Base-by-base conservation (phyloP, 23 tunicate species). In the Styela clava region DNA sequence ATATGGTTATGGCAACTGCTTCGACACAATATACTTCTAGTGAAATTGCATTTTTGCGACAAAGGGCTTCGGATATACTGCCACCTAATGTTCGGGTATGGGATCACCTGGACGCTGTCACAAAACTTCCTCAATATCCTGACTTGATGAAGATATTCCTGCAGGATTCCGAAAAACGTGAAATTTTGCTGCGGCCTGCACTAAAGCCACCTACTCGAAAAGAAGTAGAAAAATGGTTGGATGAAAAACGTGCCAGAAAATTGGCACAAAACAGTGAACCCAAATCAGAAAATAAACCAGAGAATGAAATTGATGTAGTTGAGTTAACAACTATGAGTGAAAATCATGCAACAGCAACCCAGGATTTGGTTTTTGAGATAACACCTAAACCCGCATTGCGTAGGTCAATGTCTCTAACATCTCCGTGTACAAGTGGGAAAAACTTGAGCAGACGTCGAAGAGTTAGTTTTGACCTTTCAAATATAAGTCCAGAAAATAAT, bases 1-100 rank as follows among this genome's bases (percentile, higher is more conserved):
- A 79, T 79, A 80, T 74, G 68, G 68, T 81, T 61, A 69, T 86
- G 69, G 37, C 69, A 1, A 73, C 90, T 71, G 85, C 79, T 24
- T 22, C 33, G n/a, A 44, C 18, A 52, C 24, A 24, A 21, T 76
- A 52, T 56, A 76, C 16, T 20, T 52, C 35, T 25, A 24, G 25
- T 9, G 64, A 76, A 16, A 52, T 9, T 44, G 21, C 24, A 33
- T 28, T 52, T 27, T 1, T 52, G 1, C 35, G 81, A 19, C 34
- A 71, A 30, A 52, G 44, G 21, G 81, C 81, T 7, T 25, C 81
- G 9, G 64, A 51, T 16, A 76, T 76, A 22, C 26, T 76, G 27
- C 81, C 81, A 20, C 31, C 32, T 0, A 76, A 76, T 29, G 81
- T 76, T 25, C 64, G 44, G 5, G 65, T 76, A 52, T 52, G 64